Percentiles rank a stretch among this genome's conserved stretches.
Conservation (phyloP, 2,888 invertebrate genomes). For the Melangyna quadrimaculata region DNA sequence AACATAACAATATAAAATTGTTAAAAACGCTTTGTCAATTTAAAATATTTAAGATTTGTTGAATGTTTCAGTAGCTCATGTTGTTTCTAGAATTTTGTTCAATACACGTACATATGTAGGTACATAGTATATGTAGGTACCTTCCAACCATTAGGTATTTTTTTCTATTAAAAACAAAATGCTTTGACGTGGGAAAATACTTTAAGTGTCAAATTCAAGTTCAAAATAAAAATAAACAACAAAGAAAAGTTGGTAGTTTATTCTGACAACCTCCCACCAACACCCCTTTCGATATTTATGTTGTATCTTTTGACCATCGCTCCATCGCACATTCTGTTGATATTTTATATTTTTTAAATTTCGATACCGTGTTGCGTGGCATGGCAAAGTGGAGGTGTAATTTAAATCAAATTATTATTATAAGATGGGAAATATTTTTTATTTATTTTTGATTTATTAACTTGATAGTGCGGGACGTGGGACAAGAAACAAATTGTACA, state of each 20-base stretch:
- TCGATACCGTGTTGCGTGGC: not conserved
- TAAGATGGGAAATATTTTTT: not conserved
- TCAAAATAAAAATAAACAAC: slow-evolving; percentile 39
- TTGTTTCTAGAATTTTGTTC: not conserved
- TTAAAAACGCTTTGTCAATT: not conserved
- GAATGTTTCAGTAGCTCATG: not conserved
- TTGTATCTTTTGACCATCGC: not conserved
- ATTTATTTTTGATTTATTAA: not conserved
- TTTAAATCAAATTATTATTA: slow-evolving; percentile 8
- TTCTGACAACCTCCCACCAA: not conserved
- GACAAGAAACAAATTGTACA: not conserved
- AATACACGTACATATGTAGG: not conserved
- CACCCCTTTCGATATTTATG: not conserved
- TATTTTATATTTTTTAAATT: not conserved
- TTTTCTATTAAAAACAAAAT: not conserved
- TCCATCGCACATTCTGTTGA: not conserved
- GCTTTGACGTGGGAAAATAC: slow-evolving; percentile 41
- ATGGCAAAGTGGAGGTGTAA: slow-evolving; percentile 6
- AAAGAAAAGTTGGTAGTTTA: slow-evolving; percentile 15
- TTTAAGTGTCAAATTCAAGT: slow-evolving; percentile 55
- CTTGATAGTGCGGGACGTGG: not conserved
- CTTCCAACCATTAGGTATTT: not conserved
- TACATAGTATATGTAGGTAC: not conserved
- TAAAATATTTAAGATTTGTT: not conserved
- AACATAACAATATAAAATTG: not conserved